Evolutionary conservation across 2,113 vertebrate genomes (phyloP).

Genomic region (Anoplopoma fimbria): DNA sequence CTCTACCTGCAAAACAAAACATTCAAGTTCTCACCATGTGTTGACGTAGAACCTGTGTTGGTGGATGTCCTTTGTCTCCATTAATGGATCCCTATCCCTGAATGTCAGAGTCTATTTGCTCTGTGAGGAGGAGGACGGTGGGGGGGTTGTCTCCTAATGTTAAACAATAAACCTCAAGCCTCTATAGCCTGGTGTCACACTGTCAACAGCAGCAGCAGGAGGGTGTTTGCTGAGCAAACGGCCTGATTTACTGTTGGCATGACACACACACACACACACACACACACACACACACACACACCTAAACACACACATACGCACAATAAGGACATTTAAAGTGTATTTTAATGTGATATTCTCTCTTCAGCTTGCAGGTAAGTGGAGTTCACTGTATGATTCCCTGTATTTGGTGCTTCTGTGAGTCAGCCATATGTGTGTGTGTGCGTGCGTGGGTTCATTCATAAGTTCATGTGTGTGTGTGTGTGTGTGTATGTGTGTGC

Average conservation of each 20-base stretch:
- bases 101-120: conserved; percentile 51
- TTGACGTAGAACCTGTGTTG: conserved; percentile 17
- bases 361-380: conserved; percentile 73
- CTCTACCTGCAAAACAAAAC: conserved; percentile 28
- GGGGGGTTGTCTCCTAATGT: conserved; percentile 29
- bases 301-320: conserved; percentile 50
- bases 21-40: background rate
- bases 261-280: background rate
- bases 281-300: conserved; percentile 46
- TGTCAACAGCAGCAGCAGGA: conserved; percentile 61
- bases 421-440: background rate
- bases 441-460: conserved; percentile 45
- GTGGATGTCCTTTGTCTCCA: conserved; percentile 44
- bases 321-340: conserved; percentile 34
- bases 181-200: conserved; percentile 35
- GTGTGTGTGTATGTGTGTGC: conserved; percentile 65
- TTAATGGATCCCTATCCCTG: conserved; percentile 20
- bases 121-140: conserved; percentile 14
- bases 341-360: conserved; percentile 25
- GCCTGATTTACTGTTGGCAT: conserved; percentile 20
- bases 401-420: background rate
- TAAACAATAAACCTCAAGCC: conserved; percentile 25
- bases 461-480: conserved; percentile 51
- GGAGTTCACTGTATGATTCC: background rate
- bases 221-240: conserved; percentile 51